These are phyloP conservation scores for Aegypius monachus DNA, from an alignment of 2,113 vertebrate species.

Conservation along the genomic window DNA sequence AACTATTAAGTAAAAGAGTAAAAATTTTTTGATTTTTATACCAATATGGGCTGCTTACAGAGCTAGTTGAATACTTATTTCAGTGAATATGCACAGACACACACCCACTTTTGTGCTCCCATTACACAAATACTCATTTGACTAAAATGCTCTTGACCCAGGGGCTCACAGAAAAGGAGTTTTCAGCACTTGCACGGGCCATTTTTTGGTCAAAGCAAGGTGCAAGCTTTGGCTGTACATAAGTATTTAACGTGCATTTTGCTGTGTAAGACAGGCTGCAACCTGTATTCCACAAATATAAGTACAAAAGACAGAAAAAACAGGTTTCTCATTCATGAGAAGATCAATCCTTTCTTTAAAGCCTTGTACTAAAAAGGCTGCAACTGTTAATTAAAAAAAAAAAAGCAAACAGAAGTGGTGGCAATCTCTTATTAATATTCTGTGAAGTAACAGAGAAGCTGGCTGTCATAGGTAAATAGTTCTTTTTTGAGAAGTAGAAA, in stretches of 20 bases:
- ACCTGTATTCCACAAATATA: neutral
- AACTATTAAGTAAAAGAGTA: constrained; percentile 28
- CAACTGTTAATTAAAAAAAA: neutral
- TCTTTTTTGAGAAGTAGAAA: neutral
- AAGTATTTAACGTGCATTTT: neutral
- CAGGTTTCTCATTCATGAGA: neutral
- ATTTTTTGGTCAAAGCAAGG: neutral
- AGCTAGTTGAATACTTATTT: neutral
- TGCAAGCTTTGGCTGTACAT: neutral
- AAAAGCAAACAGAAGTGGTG: neutral
- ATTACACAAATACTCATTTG: neutral
- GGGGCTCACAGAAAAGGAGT: neutral
- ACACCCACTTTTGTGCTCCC: neutral
- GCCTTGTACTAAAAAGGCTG: neutral
- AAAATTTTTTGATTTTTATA: neutral
- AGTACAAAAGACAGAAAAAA: neutral
- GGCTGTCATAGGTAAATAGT: neutral
- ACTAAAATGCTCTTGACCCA: neutral
- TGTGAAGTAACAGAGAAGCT: neutral
- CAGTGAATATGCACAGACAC: neutral
- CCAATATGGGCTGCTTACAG: neutral
- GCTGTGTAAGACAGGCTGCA: neutral
- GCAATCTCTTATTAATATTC: neutral
- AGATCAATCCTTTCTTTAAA: neutral
- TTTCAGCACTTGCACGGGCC: neutral